These are phyloP conservation scores for Nephrotoma appendiculata DNA, from an alignment of 2,888 invertebrate species.

Conservation along the genomic window DNA sequence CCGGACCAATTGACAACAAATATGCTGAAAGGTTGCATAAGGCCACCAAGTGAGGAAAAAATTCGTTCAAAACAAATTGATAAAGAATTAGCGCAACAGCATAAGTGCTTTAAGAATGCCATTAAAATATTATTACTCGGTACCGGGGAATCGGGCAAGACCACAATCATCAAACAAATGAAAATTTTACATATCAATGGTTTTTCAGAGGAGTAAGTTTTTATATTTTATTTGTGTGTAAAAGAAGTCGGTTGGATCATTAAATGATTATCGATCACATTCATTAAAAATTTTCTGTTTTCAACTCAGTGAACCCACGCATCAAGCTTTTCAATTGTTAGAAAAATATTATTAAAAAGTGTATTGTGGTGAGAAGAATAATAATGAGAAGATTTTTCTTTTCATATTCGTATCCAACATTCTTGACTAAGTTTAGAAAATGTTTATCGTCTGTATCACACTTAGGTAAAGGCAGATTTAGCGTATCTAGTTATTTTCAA, in stretches of 20 bases:
- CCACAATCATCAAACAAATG: conserved; percentile 79
- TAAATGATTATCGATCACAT: background rate
- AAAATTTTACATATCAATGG: conserved; percentile 69
- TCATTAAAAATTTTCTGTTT: background rate
- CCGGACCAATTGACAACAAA: background rate
- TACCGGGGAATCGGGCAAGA: conserved; percentile 72
- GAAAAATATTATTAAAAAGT: no score
- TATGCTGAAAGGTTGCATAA: conserved; percentile 27
- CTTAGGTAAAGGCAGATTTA: no score
- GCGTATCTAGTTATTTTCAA: no score
- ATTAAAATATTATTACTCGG: conserved; percentile 48
- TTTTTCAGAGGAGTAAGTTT: conserved; percentile 51
- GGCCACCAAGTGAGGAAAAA: conserved; percentile 25
- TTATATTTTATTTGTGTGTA: background rate
- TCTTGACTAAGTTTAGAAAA: no score
- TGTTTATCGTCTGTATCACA: no score
- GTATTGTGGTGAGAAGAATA: no score
- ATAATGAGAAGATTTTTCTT: no score
- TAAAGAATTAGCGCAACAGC: conserved; percentile 38
- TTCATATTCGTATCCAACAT: no score
- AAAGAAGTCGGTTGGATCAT: background rate
- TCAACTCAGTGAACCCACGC: no score
- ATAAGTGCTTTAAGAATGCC: conserved; percentile 33
- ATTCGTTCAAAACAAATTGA: conserved; percentile 37
- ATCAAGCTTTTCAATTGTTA: no score